These are phyloP conservation scores for Hylaeus anthracinus DNA, from an alignment of 1,140 invertebrate genomes.

Conservation along the genomic window DNA sequence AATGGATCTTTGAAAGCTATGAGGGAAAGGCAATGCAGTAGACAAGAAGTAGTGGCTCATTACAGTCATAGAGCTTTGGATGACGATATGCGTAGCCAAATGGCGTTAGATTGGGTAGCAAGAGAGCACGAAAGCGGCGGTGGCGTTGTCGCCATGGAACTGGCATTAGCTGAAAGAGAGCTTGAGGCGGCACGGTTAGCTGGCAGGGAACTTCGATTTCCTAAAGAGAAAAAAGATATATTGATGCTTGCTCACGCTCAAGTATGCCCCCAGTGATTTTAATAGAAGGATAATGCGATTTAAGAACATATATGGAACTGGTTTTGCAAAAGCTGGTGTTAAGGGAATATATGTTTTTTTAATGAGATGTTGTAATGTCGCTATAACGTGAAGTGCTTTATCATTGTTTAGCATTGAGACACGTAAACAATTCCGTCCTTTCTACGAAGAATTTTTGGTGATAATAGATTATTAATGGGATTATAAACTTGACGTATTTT, in stretches of 20 bases:
- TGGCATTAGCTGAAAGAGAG: conserved; percentile 92
- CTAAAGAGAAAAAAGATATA: conserved; percentile 97
- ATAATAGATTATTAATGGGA: conserved; percentile 60
- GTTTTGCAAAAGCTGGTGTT: conserved; percentile 46
- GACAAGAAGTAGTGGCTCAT: conserved; percentile 96
- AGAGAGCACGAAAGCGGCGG: conserved; percentile 90
- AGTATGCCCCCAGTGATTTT: conserved; percentile 80
- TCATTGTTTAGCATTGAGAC: conserved; percentile 22
- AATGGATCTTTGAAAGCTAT: conserved; percentile 96
- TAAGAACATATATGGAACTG: conserved; percentile 35
- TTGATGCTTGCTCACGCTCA: conserved; percentile 92
- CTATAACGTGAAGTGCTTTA: conserved; percentile 38
- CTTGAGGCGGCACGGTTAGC: conserved; percentile 94
- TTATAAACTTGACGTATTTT: conserved; percentile 48
- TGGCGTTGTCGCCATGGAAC: conserved; percentile 90
- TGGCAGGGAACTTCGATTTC: conserved; percentile 94
- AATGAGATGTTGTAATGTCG: conserved; percentile 17
- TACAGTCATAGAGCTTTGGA: conserved; percentile 94
- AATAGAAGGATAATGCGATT: neutral
- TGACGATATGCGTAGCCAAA: conserved; percentile 97
- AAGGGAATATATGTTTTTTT: conserved; percentile 22
- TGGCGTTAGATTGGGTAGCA: conserved; percentile 98
- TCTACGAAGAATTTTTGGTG: conserved; percentile 58
- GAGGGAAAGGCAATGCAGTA: conserved; percentile 96
- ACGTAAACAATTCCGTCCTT: conserved; percentile 54